Conservation (phyloP, 2,113 vertebrate species). For the Sciurus niger region DNA sequence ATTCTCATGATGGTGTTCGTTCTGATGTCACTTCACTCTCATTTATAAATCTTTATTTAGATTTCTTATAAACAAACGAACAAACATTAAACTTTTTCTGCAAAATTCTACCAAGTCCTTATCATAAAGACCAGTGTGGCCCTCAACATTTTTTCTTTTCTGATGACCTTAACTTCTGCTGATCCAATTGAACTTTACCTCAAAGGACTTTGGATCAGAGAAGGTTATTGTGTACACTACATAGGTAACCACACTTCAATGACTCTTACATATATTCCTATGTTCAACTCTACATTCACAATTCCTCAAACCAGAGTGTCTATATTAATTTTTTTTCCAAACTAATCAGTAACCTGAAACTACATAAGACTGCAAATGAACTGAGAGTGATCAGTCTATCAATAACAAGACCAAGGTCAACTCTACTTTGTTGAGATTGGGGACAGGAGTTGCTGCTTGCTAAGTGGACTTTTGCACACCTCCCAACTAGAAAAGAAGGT, state of each 20-base stretch:
- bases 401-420: not conserved
- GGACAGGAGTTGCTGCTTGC: not conserved
- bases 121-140: not conserved
- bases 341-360: not conserved
- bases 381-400: too few relatives aligned
- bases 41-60: constrained; percentile 44
- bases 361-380: not conserved
- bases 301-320: not conserved
- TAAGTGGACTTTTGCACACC: not conserved
- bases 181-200: constrained; percentile 3
- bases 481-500: not conserved
- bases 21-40: constrained; percentile 8
- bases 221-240: not conserved
- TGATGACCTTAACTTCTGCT: not conserved
- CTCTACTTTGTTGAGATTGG: not conserved
- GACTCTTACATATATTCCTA: not conserved
- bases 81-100: not conserved
- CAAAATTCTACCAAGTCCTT: not conserved
- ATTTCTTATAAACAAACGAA: constrained; percentile 54
- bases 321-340: not conserved
- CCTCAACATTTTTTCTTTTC: not conserved
- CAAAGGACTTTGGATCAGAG: not conserved
- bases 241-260: not conserved
- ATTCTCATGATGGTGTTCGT: not conserved
- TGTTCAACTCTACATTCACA: not conserved